These are phyloP conservation scores for Casuarius casuarius DNA, from an alignment of 2,113 vertebrate genomes.

Conservation along the genomic window DNA sequence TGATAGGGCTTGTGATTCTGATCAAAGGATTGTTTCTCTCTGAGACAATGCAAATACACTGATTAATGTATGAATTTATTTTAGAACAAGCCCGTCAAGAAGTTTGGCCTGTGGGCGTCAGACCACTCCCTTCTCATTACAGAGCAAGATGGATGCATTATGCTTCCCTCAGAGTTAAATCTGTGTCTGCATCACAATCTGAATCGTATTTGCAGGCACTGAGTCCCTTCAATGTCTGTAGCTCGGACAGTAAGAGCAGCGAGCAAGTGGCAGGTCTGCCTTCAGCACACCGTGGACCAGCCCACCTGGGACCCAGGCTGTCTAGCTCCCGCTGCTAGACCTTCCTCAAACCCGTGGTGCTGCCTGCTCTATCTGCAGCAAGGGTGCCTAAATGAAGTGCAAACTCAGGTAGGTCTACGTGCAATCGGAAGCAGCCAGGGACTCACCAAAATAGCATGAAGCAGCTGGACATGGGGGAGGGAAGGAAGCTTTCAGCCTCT, in stretches of 20 bases:
- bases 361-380: neutral
- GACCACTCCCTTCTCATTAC: neutral
- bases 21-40: neutral
- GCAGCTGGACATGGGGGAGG: neutral
- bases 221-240: neutral
- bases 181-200: neutral
- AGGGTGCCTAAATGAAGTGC: neutral
- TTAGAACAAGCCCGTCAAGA: conserved; percentile 19
- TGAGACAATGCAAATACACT: conserved; percentile 8
- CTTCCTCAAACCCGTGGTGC: neutral
- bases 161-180: conserved; percentile 21
- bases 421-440: neutral
- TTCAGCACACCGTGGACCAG: neutral
- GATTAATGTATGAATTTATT: neutral
- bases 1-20: neutral
- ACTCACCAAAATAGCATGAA: neutral
- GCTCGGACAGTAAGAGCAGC: neutral
- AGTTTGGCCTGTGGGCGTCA: neutral
- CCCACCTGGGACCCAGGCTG: neutral
- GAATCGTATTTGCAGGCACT: conserved; percentile 9
- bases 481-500: neutral
- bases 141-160: neutral
- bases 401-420: neutral
- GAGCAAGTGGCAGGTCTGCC: conserved; percentile 19
- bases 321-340: neutral